A percentile compares a stretch with the other conserved stretches of the same genome.
Conservation (phyloP, 2,888 invertebrate genomes). For the Cryptosula pallasiana region DNA sequence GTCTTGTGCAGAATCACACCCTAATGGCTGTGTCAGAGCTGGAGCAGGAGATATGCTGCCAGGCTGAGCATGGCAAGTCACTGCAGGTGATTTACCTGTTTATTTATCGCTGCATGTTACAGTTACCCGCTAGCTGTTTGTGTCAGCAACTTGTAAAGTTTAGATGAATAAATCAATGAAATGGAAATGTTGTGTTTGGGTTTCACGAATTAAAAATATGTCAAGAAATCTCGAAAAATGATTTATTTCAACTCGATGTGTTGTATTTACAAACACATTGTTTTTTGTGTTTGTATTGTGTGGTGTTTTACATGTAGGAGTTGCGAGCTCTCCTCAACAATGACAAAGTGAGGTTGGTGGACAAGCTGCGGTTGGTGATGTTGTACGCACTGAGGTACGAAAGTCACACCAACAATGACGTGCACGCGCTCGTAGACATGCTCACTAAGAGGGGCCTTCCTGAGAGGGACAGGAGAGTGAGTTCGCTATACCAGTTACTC, state of each 20-base stretch:
- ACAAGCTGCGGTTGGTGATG: conserved; percentile 81
- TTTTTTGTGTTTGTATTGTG: no score
- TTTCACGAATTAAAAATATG: no score
- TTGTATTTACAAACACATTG: no score
- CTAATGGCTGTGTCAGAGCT: conserved; percentile 69
- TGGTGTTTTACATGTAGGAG: conserved; percentile 56
- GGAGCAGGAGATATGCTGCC: conserved; percentile 63
- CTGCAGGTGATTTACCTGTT: conserved; percentile 57
- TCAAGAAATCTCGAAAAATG: no score
- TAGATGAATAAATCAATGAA: no score
- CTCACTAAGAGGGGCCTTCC: conserved; percentile 68
- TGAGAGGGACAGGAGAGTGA: conserved; percentile 57
- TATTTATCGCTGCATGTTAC: no score
- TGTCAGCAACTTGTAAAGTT: no score
- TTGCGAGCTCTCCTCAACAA: conserved; percentile 73
- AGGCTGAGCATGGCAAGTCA: conserved; percentile 58
- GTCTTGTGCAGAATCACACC: conserved; percentile 66
- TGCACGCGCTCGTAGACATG: conserved; percentile 68
- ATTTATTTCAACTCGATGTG: no score
- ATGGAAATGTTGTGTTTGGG: no score
- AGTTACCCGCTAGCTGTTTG: no score
- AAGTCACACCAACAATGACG: conserved; percentile 74
- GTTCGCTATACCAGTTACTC: no score
- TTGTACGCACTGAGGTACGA: conserved; percentile 91
- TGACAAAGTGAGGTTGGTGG: conserved; percentile 68